Base-by-base conservation (phyloP, 2,113 vertebrate genomes). In the Vanacampus margaritifer region DNA sequence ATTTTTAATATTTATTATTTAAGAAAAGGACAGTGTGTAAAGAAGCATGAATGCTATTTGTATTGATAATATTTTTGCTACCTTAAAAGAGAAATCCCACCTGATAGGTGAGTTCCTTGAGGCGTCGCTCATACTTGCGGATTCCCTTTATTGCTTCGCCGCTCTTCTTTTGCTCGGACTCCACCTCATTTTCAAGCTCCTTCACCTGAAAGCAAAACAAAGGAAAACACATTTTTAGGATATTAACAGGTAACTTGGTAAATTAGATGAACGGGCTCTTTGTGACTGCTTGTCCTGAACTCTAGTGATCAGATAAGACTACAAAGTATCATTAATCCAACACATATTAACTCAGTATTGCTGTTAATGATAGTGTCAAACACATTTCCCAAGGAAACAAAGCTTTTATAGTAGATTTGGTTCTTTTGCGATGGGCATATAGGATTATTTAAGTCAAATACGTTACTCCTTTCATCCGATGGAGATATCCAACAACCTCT, bases 51-150 rank as follows among this genome's bases (percentile, higher is more conserved):
- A 60, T 36, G 5, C 1, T n/a, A 36, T 43, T 43, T 39, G n/a
- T 14, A 21, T 24, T 62, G 0, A 37, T 9, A 39, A 24, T 32
- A 11, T 2, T 7, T 39, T 21, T 50, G 3, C 3, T 5, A 13
- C 23, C 45, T 56, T 0, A 26, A 35, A n/a, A 43, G 12, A 14
- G 13, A 57, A 57, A 17, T 28, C 37, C 32, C 79, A 72, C 88
- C 82, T 90, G 87, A 68, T 88, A 90, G 5, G 85, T 88, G 61
- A 90, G 14, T 57, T 90, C 88, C 72, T 90, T 90, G 54, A 88
- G 85, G 26, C 83, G 61, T 68, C 88, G 71, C 28, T 90, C 88
- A 71, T 90, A 88, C 75, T 89, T 89, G 17, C 86, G 65, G 28
- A 90, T 63, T 73, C 86, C 87, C 21, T 90, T 90, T 8, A 90